Percentiles rank a stretch among this genome's conserved stretches.
Evolutionary conservation across 2,888 invertebrate species (phyloP).

Genomic region (Drosophila meridionalis): DNA sequence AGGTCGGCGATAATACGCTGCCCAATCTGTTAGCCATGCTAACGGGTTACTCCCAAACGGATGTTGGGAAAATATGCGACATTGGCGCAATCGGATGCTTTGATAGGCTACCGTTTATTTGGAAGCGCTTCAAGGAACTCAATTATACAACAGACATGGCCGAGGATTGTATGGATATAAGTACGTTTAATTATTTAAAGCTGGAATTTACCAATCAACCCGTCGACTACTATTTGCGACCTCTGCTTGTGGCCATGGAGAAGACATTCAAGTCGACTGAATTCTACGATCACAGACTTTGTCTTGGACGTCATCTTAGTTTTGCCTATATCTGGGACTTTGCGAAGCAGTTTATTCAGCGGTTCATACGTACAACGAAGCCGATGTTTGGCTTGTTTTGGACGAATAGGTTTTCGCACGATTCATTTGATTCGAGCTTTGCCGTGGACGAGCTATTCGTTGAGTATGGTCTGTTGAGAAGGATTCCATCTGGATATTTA

Average conservation of each 20-base stretch:
- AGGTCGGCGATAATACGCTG: background rate
- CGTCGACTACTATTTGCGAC: background rate
- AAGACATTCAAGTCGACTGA: background rate
- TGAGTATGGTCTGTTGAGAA: background rate
- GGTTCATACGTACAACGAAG: background rate
- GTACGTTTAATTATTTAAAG: background rate
- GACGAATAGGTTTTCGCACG: conserved; percentile 1
- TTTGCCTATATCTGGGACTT: conserved; percentile 2
- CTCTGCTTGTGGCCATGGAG: background rate
- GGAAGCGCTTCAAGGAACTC: background rate
- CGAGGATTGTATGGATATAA: background rate
- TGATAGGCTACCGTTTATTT: background rate
- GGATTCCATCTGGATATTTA: background rate
- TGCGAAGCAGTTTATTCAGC: conserved; percentile 3
- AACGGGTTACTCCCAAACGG: background rate
- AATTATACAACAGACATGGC: conserved; percentile 3
- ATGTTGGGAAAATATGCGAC: background rate
- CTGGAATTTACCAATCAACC: background rate
- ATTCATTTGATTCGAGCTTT: rapidly evolving
- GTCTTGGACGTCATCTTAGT: background rate
- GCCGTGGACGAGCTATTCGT: background rate
- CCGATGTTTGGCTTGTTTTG: conserved; percentile 6
- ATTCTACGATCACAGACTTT: background rate
- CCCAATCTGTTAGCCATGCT: conserved; percentile 3
- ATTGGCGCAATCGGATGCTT: rapidly evolving